A percentile compares a stretch with the other conserved stretches of the same genome.
Conservation (phyloP, 1,140 invertebrate genomes). For the Drosophila nikananu region DNA sequence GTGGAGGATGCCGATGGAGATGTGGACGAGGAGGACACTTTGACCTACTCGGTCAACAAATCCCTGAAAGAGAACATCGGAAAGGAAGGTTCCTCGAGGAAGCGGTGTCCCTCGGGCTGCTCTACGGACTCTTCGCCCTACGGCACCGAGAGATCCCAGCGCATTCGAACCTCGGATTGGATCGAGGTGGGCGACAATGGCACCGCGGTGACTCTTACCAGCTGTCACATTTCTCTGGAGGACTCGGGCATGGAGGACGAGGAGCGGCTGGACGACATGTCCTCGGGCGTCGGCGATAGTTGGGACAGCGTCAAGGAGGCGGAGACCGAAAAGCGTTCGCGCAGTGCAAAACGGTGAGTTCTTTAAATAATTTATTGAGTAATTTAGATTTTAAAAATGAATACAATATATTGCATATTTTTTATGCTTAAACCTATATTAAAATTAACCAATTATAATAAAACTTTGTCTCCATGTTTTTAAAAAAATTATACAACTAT, state of each 20-base stretch:
- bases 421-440: too few relatives aligned
- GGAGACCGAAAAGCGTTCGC: conserved; percentile 75
- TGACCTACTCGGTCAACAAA: conserved; percentile 70
- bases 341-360: conserved; percentile 81
- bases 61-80: conserved; percentile 55
- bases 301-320: conserved; percentile 85
- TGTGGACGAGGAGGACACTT: conserved; percentile 69
- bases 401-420: neutral
- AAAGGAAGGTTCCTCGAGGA: conserved; percentile 57
- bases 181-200: conserved; percentile 85
- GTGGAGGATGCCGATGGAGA: conserved; percentile 77
- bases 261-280: conserved; percentile 84
- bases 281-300: conserved; percentile 84
- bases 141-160: conserved; percentile 82
- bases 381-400: neutral
- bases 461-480: too few relatives aligned
- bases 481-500: too few relatives aligned
- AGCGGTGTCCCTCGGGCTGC: conserved; percentile 82
- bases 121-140: conserved; percentile 84
- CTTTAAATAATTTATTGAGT: neutral
- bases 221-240: conserved; percentile 84
- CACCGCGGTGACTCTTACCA: conserved; percentile 79
- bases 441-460: too few relatives aligned
- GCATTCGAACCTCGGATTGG: conserved; percentile 84
- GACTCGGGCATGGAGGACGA: conserved; percentile 85